Percentiles rank a stretch among this genome's conserved stretches.
phyloP scores from a whole-genome alignment of 1,140 invertebrate genomes.

The Drosophila oshimai region DNA sequence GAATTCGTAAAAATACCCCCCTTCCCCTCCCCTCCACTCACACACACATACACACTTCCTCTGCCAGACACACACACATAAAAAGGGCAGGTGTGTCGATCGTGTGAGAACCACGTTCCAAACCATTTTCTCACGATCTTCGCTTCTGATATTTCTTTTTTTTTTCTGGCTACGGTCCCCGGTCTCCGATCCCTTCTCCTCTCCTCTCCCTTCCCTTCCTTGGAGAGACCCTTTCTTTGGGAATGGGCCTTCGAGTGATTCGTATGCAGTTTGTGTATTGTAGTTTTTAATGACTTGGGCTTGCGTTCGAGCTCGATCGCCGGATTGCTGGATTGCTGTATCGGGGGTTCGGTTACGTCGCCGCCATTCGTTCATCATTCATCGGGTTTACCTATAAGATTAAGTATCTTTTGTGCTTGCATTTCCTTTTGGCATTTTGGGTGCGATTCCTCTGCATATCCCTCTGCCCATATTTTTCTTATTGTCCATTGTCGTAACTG shows the following conservation, averaged over 20 bases:
- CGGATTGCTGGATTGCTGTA: slow-evolving; percentile 31
- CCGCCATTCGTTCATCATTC: slow-evolving; percentile 75
- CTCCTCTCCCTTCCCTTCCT: not conserved
- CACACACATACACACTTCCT: slow-evolving; percentile 9
- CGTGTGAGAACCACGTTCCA: slow-evolving; percentile 83
- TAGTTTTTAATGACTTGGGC: slow-evolving; percentile 80
- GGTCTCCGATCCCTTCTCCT: slow-evolving; percentile 7
- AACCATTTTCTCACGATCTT: slow-evolving; percentile 83
- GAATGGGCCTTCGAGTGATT: slow-evolving; percentile 62
- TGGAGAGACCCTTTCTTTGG: slow-evolving; percentile 29
- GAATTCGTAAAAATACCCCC: slow-evolving; percentile 69
- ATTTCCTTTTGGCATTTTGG: slow-evolving; percentile 62
- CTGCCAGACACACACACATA: slow-evolving; percentile 28
- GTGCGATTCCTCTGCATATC: slow-evolving; percentile 37
- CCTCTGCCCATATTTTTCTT: slow-evolving; percentile 47
- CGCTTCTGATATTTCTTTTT: slow-evolving; percentile 74
- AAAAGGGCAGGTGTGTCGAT: slow-evolving; percentile 83
- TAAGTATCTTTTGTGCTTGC: slow-evolving; percentile 74
- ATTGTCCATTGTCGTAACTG: slow-evolving; percentile 56
- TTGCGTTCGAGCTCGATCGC: slow-evolving; percentile 63
- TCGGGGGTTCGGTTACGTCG: slow-evolving; percentile 62
- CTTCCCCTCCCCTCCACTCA: no score
- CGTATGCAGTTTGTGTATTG: slow-evolving; percentile 80
- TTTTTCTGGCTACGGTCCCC: slow-evolving; percentile 26
- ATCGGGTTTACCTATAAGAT: slow-evolving; percentile 77